phyloP scores from a whole-genome alignment of 2,113 vertebrate genomes.

The western clawed frog (Xenopus tropicalis) region DNA sequence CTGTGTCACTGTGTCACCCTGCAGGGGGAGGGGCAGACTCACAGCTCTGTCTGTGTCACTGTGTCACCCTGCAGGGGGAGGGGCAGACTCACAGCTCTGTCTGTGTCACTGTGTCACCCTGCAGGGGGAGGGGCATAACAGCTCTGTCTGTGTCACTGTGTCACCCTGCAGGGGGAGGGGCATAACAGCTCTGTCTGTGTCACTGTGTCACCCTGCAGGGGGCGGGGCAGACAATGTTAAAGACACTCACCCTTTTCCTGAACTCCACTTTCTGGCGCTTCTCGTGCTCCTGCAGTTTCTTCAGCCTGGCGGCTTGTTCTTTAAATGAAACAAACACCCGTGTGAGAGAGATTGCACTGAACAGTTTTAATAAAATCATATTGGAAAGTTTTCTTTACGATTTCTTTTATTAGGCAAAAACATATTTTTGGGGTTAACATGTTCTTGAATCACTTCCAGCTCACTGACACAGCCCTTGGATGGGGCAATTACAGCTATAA shows the following conservation, averaged over 20 bases:
- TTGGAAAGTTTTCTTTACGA: no score
- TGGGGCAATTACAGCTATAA: no score
- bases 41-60: no score
- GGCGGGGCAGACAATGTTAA: no score
- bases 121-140: background rate
- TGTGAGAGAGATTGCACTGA: no score
- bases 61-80: background rate
- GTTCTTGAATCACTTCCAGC: no score
- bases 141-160: no score
- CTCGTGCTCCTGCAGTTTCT: conserved; percentile 84
- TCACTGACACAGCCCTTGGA: no score
- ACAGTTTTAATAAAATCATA: no score
- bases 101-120: background rate
- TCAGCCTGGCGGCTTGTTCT: conserved; percentile 84
- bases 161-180: background rate
- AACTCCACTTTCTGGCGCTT: conserved; percentile 84
- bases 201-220: conserved; percentile 1
- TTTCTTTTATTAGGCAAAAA: no score
- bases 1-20: background rate
- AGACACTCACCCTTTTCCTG: conserved; percentile 73
- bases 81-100: background rate
- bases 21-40: background rate
- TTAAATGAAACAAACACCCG: conserved; percentile 11
- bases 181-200: background rate
- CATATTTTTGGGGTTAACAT: no score